Conservation (phyloP, 1,140 invertebrate genomes). For the Listronotus bonariensis region DNA sequence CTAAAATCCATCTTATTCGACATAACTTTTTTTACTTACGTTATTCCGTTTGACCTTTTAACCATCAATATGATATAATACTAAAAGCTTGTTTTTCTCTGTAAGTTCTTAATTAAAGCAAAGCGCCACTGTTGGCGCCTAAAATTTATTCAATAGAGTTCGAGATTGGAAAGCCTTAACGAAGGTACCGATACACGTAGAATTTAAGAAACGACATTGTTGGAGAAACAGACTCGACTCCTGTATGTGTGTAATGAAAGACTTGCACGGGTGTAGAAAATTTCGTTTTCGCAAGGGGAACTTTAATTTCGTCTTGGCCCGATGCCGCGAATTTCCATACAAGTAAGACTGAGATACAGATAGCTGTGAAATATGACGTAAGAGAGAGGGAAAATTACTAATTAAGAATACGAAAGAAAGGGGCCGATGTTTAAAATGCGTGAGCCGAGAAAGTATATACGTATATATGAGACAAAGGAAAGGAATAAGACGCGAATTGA, state of each 20-base stretch:
- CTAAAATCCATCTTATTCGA: no score
- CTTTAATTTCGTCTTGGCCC: conserved; percentile 54
- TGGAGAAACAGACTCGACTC: conserved; percentile 42
- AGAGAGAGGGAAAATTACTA: conserved; percentile 51
- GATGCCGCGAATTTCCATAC: conserved; percentile 53
- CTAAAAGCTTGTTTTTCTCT: no score
- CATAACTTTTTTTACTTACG: no score
- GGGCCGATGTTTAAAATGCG: conserved; percentile 56
- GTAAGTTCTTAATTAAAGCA: conserved; percentile 8
- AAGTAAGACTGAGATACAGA: conserved; percentile 41
- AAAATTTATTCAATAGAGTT: conserved; percentile 9
- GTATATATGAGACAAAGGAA: conserved; percentile 55
- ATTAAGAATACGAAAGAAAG: conserved; percentile 56
- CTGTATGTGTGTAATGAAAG: conserved; percentile 54
- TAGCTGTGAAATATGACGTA: conserved; percentile 23
- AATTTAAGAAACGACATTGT: conserved; percentile 50
- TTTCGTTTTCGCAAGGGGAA: conserved; percentile 55
- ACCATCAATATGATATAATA: no score
- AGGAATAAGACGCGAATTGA: conserved; percentile 54
- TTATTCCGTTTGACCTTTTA: no score
- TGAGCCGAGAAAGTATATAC: conserved; percentile 55
- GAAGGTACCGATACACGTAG: conserved; percentile 43
- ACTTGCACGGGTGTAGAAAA: conserved; percentile 55
- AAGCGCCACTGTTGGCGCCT: background rate
- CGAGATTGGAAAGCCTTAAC: conserved; percentile 24